phyloP scores from a whole-genome alignment of 2,888 invertebrate species.

The Drosophila helvetica region DNA sequence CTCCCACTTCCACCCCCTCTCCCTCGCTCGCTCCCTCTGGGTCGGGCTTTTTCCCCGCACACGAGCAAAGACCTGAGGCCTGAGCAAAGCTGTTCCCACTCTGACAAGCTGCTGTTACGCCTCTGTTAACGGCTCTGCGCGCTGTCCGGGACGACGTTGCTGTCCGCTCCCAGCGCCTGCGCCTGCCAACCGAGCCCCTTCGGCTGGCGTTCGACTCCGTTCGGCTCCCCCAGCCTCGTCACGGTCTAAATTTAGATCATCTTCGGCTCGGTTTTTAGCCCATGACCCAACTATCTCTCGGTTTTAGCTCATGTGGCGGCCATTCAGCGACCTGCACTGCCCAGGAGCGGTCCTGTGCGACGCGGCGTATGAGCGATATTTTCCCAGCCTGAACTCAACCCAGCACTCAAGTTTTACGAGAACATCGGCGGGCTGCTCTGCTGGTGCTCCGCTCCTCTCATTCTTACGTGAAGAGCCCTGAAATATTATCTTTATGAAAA shows the following conservation, averaged over 20 bases:
- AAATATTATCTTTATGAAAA: slow-evolving; percentile 70
- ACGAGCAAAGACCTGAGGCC: neutral
- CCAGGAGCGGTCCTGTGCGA: slow-evolving; percentile 16
- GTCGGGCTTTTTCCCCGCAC: no score
- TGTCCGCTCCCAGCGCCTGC: slow-evolving; percentile 49
- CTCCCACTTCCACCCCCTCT: neutral
- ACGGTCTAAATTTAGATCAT: slow-evolving; percentile 27
- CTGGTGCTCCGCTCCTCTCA: no score
- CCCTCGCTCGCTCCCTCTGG: neutral
- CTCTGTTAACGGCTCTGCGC: slow-evolving; percentile 27
- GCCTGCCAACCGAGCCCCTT: slow-evolving; percentile 27
- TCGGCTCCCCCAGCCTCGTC: neutral
- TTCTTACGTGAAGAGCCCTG: slow-evolving; percentile 21
- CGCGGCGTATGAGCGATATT: slow-evolving; percentile 41
- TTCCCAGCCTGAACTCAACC: neutral
- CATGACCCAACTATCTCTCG: slow-evolving; percentile 14
- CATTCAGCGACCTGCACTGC: slow-evolving; percentile 57
- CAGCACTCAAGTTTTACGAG: slow-evolving; percentile 33
- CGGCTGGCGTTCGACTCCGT: slow-evolving; percentile 8
- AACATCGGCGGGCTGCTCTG: neutral
- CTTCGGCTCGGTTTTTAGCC: slow-evolving; percentile 7
- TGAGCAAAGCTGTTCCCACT: slow-evolving; percentile 58
- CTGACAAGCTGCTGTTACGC: slow-evolving; percentile 26
- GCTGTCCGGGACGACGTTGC: slow-evolving; percentile 35
- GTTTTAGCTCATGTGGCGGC: slow-evolving; percentile 10